These are phyloP conservation scores for Emydura subglobosa DNA, from an alignment of 2,113 vertebrate genomes.

Conservation along the genomic window DNA sequence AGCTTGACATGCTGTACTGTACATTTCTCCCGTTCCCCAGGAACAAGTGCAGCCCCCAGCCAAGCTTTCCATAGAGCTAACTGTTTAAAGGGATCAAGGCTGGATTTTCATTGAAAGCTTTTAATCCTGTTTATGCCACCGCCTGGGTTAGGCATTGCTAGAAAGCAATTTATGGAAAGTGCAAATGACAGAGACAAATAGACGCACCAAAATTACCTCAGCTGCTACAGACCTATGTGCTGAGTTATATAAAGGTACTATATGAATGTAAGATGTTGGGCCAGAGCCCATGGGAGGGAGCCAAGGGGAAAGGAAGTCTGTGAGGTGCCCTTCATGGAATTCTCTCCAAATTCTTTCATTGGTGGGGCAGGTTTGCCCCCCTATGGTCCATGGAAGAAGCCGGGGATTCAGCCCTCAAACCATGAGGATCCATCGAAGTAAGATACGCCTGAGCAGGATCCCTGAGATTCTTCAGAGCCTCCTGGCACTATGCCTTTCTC, in stretches of 20 bases:
- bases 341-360: not conserved
- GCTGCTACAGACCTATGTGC: not conserved
- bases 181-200: not conserved
- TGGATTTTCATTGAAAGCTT: not conserved
- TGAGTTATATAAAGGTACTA: not conserved
- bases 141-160: not conserved
- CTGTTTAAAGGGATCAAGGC: not conserved
- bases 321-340: not conserved
- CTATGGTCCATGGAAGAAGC: not conserved
- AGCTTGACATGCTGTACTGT: not conserved
- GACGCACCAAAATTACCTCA: not conserved
- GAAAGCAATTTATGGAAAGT: not conserved
- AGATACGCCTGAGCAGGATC: not conserved
- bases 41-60: not conserved
- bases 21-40: not conserved
- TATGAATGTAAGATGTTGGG: not conserved
- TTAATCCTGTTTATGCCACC: not conserved
- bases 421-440: not conserved
- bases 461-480: not conserved
- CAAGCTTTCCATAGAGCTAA: not conserved
- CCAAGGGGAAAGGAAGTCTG: not conserved
- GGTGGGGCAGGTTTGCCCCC: not conserved
- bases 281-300: not conserved
- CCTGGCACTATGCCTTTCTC: not conserved
- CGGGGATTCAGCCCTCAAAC: not conserved